Percentiles rank a stretch among this genome's conserved stretches.
These are phyloP conservation scores for Dolichotis patagonum DNA, from an alignment of 2,113 vertebrate genomes.

Conservation along the genomic window DNA sequence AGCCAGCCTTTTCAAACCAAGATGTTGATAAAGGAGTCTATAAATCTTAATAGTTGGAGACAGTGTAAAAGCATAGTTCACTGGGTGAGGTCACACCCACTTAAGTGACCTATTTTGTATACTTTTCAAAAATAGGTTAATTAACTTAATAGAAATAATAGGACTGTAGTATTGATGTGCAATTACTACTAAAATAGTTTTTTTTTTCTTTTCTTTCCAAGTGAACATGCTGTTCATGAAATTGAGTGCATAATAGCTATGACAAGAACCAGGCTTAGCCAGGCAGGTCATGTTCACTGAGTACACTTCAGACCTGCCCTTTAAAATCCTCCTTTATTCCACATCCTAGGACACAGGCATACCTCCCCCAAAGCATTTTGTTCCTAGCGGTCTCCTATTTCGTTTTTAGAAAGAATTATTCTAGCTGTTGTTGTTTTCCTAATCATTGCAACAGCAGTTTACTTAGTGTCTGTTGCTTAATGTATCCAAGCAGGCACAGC, in stretches of 20 bases:
- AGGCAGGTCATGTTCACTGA: slow-evolving; percentile 32
- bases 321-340: slow-evolving; percentile 59
- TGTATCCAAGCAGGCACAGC: neutral
- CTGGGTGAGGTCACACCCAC: slow-evolving; percentile 64
- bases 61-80: slow-evolving; percentile 76
- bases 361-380: slow-evolving; percentile 10
- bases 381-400: slow-evolving; percentile 30
- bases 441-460: neutral
- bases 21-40: slow-evolving; percentile 76
- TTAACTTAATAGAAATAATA: slow-evolving; percentile 81
- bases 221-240: slow-evolving; percentile 60
- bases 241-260: slow-evolving; percentile 74
- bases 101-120: slow-evolving; percentile 80
- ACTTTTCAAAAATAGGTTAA: slow-evolving; percentile 81
- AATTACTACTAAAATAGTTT: slow-evolving; percentile 72
- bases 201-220: slow-evolving; percentile 55
- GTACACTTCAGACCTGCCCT: slow-evolving; percentile 64
- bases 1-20: slow-evolving; percentile 64
- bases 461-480: neutral
- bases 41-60: slow-evolving; percentile 79
- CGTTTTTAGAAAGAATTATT: slow-evolving; percentile 46
- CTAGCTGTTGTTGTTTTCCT: slow-evolving; percentile 54
- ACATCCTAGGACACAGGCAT: slow-evolving; percentile 15
- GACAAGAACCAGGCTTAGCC: slow-evolving; percentile 74
- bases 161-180: slow-evolving; percentile 76